These are phyloP conservation scores for Linurgus olivaceus DNA, from an alignment of 2,797 vertebrate genomes.

Conservation along the genomic window DNA sequence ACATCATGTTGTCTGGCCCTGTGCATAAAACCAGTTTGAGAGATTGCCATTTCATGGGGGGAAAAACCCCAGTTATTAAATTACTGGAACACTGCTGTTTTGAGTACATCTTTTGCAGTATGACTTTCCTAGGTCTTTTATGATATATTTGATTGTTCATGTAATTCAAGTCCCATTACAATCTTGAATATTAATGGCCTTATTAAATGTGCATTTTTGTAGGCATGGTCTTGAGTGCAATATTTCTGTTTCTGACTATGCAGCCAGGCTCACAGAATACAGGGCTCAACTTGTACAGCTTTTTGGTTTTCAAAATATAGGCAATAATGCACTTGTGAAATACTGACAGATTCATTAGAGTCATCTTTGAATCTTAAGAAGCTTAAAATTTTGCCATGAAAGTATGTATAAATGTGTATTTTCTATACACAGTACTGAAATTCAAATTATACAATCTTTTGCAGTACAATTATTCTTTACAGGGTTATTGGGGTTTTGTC, in stretches of 20 bases:
- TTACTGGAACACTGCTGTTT: background rate
- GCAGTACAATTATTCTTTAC: background rate
- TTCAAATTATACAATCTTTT: background rate
- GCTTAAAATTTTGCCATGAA: background rate
- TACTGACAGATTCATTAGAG: background rate
- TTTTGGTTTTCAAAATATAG: background rate
- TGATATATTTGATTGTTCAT: background rate
- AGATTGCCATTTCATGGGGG: background rate
- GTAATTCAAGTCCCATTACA: background rate
- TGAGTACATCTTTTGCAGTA: background rate
- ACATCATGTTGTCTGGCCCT: background rate
- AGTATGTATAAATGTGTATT: background rate
- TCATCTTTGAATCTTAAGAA: background rate
- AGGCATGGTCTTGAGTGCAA: conserved; percentile 1
- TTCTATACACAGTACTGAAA: background rate
- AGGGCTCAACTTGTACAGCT: background rate
- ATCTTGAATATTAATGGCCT: conserved; percentile 25
- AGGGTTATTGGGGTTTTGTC: background rate
- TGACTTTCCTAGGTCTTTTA: background rate
- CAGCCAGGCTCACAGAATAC: background rate
- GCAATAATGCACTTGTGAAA: background rate
- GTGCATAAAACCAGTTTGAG: background rate
- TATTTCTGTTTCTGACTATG: conserved; percentile 32
- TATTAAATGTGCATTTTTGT: conserved; percentile 35
- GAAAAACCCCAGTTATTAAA: background rate